Evolutionary conservation across 2,888 invertebrate species (phyloP), one percentile per base, ranked within the genome.

Genomic region (Microctonus brassicae): DNA sequence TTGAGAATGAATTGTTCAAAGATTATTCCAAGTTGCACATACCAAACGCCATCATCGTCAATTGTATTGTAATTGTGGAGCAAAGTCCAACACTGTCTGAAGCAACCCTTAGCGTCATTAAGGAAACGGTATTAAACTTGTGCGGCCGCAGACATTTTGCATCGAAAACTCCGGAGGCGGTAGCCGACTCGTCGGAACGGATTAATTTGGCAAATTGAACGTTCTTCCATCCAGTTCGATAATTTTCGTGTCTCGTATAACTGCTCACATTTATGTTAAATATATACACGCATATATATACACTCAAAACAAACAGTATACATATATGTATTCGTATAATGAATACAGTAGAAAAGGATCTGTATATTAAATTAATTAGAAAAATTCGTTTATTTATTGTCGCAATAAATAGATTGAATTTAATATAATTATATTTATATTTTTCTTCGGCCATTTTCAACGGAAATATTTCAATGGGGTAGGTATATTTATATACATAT

Each of bases 171-270:
- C 76, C 69, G 57, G 52, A 53, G 58, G 53, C 66, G 66, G 52
- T 53, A 42, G 67, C 75, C 70, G 75, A 75, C 76, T 75, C 76
- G 75, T 76, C 73, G 77, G 75, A 78, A 75, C 76, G 83, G 77
- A 86, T 87, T 86, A 86, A 86, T 87, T 85, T 85, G 81, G 80
- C 81, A 84, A 86, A 86, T 87, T 86, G 85, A 83, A 83, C 82
- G 84, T 84, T 84, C 85, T 85, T 85, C 83, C 84, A 85, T 85
- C 82, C 83, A 81, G 86, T 84, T 84, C 85, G 84, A 85, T 86
- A 84, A 86, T 84, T 84, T 81, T 81, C 76, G 80, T 79, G 63
- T 63, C 36, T 67, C 58, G 68, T 65, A 64, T 33, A 71, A 67
- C 67, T 52, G 53, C 58, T 64, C 67, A 58, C 39, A 58, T 39